Evolutionary conservation across 2,888 invertebrate genomes (phyloP).

Genomic region (Melanargia galathea): DNA sequence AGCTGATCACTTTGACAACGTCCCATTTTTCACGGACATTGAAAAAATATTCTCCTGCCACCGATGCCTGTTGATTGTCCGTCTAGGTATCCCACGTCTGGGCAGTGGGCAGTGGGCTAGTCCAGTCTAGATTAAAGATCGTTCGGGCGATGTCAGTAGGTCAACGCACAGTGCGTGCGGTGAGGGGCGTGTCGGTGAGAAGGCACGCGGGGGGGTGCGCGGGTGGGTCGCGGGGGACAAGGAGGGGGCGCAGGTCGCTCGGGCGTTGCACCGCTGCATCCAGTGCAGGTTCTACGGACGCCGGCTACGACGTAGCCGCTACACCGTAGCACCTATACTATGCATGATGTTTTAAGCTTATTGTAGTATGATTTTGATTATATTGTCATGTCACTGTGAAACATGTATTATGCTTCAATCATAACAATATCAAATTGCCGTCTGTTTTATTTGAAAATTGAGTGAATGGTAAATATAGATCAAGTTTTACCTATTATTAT

Average conservation of each 20-base stretch:
- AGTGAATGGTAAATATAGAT: conserved; percentile 23
- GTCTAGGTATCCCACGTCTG: conserved; percentile 45
- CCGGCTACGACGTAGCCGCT: conserved; percentile 60
- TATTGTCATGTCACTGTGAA: conserved; percentile 31
- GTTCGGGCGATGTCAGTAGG: conserved; percentile 61
- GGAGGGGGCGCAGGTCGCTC: conserved; percentile 51
- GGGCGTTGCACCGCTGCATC: conserved; percentile 77
- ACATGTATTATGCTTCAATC: conserved; percentile 17
- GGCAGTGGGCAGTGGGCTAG: conserved; percentile 42
- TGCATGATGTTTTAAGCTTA: conserved; percentile 35
- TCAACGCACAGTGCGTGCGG: conserved; percentile 79
- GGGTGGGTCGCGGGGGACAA: conserved; percentile 40
- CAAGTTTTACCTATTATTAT: background rate
- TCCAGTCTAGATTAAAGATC: conserved; percentile 75
- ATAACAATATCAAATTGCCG: background rate
- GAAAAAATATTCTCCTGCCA: conserved; percentile 6
- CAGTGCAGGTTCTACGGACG: conserved; percentile 65
- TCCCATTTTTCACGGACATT: conserved; percentile 10
- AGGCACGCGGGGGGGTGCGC: conserved; percentile 40
- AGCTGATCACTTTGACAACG: conserved; percentile 31
- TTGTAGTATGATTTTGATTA: conserved; percentile 41
- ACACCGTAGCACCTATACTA: conserved; percentile 53
- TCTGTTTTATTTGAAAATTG: conserved; percentile 17
- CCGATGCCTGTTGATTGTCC: conserved; percentile 39
- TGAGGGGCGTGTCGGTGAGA: conserved; percentile 50